These are phyloP conservation scores for Lepidocyrtoides sp. DNA, from an alignment of 2,888 invertebrate species.

Conservation along the genomic window DNA sequence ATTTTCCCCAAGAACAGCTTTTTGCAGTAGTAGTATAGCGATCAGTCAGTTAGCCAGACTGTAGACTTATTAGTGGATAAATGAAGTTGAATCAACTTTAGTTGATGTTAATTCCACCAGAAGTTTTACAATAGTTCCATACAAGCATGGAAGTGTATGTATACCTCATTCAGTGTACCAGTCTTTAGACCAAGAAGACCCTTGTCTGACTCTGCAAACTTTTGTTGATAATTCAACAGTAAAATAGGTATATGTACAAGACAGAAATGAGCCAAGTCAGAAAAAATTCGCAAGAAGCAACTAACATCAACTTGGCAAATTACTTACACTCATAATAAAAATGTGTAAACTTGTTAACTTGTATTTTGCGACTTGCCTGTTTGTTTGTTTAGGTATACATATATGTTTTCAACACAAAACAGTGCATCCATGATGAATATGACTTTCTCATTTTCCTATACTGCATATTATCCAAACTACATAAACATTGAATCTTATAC, in stretches of 20 bases:
- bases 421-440: neutral
- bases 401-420: neutral
- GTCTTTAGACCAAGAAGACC: no score
- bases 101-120: slow-evolving; percentile 38
- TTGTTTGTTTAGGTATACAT: neutral
- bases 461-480: neutral
- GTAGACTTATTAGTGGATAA: slow-evolving; percentile 33
- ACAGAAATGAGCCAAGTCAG: neutral
- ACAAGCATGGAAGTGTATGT: neutral
- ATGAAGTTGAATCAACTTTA: no score
- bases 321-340: neutral
- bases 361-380: neutral
- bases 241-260: neutral
- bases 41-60: neutral
- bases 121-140: neutral
- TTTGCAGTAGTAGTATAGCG: neutral
- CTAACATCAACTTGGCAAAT: neutral
- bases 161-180: neutral
- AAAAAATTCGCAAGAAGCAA: no score
- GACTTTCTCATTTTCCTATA: neutral
- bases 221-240: neutral
- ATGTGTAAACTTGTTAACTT: neutral
- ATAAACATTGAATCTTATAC: slow-evolving; percentile 41
- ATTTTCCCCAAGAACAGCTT: neutral
- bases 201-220: neutral